Conservation (phyloP, 2,888 invertebrate genomes). For the Dorcus hopei region DNA sequence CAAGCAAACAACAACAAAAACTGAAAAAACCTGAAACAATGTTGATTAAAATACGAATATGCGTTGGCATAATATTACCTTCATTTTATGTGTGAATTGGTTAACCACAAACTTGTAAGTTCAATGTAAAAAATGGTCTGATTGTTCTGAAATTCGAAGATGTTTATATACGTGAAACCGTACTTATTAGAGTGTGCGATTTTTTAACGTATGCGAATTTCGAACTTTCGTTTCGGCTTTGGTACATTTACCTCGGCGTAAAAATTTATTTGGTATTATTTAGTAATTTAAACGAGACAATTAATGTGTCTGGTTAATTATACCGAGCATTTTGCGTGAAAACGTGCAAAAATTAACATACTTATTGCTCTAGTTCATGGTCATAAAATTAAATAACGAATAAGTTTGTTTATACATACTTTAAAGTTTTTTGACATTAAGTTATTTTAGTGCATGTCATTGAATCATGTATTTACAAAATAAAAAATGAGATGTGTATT, state of each 20-base stretch:
- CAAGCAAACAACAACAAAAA: background rate
- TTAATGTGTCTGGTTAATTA: no score
- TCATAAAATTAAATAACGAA: no score
- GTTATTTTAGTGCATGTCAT: no score
- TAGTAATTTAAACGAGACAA: no score
- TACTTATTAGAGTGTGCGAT: conserved; percentile 37
- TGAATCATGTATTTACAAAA: no score
- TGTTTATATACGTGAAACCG: conserved; percentile 40
- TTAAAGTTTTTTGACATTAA: no score
- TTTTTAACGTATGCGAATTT: background rate
- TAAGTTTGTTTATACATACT: no score
- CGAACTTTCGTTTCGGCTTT: background rate
- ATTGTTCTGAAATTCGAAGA: conserved; percentile 20
- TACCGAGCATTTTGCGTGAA: no score
- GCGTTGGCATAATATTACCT: background rate
- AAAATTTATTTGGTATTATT: no score
- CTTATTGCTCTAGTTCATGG: no score
- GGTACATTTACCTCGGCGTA: background rate
- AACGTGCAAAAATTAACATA: no score
- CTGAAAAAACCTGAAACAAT: background rate
- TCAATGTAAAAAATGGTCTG: background rate
- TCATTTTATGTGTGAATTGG: background rate
- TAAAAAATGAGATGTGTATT: no score
- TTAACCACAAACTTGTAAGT: background rate
- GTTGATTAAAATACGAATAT: background rate